A percentile compares a stretch with the other conserved stretches of the same genome.
Conservation (phyloP, 2,888 invertebrate genomes). For the Xiphydria camelus region DNA sequence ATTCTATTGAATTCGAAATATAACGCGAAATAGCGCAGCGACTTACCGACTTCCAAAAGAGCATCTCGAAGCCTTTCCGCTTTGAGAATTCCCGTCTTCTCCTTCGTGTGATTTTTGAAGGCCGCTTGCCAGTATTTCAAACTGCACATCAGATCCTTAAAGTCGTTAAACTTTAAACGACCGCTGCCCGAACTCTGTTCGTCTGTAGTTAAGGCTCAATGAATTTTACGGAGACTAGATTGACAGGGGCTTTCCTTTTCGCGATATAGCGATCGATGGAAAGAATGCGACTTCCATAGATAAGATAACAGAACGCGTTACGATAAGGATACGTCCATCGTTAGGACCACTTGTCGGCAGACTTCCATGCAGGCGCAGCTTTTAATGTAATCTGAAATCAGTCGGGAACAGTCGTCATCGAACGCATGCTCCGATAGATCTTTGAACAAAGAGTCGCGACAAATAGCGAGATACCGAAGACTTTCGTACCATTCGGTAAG, state of each 20-base stretch:
- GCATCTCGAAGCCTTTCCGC: slow-evolving; percentile 86
- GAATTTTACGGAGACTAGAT: too few species aligned
- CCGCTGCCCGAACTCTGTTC: slow-evolving; percentile 75
- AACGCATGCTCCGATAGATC: not conserved
- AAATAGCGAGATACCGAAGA: not conserved
- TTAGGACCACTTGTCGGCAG: slow-evolving; percentile 85
- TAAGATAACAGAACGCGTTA: not conserved
- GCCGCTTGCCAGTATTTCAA: slow-evolving; percentile 89
- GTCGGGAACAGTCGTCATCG: slow-evolving; percentile 8
- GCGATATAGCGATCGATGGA: not conserved
- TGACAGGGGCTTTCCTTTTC: too few species aligned
- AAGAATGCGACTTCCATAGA: not conserved
- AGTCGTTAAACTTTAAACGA: slow-evolving; percentile 80
- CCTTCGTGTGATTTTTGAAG: slow-evolving; percentile 87
- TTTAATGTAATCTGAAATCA: slow-evolving; percentile 79
- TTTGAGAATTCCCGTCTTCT: slow-evolving; percentile 86
- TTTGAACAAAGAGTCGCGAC: not conserved
- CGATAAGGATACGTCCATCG: slow-evolving; percentile 79
- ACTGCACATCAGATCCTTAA: slow-evolving; percentile 90
- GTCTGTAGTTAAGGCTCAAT: slow-evolving; percentile 34
- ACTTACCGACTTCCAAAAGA: slow-evolving; percentile 75
- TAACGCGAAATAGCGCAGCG: not conserved
- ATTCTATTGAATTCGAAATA: not conserved
- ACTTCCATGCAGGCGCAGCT: slow-evolving; percentile 92
- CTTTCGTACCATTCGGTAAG: slow-evolving; percentile 75